Percentiles rank a stretch among this genome's conserved stretches.
These are phyloP conservation scores for Chironomus striatipennis DNA, from an alignment of 1,140 invertebrate species.

Conservation along the genomic window DNA sequence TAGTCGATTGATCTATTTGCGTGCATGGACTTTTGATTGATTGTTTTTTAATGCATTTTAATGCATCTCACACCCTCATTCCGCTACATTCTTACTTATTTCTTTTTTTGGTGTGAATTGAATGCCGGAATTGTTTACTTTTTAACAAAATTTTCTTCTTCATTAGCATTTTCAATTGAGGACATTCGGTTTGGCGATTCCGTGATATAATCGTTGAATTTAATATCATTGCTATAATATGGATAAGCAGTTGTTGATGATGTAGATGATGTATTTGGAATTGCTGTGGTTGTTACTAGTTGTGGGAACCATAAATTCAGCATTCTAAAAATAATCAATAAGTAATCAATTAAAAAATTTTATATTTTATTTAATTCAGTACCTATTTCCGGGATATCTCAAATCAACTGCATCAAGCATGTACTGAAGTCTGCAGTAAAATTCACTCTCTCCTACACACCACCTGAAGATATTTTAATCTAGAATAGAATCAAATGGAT, in stretches of 20 bases:
- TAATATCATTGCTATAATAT: neutral
- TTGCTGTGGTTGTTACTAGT: neutral
- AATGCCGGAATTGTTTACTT: neutral
- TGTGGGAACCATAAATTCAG: neutral
- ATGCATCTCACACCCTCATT: neutral
- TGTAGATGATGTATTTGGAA: neutral
- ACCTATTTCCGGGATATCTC: slow-evolving; percentile 21
- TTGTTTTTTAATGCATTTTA: neutral
- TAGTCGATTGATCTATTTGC: neutral
- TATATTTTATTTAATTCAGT: too few relatives aligned
- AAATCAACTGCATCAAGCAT: slow-evolving; percentile 18
- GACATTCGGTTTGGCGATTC: neutral
- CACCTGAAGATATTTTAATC: neutral
- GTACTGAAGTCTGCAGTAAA: slow-evolving; percentile 6
- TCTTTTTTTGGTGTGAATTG: neutral
- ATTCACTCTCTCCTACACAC: neutral
- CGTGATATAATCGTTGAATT: slow-evolving; percentile 4
- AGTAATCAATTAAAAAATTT: too few relatives aligned
- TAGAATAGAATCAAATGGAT: neutral
- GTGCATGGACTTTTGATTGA: neutral
- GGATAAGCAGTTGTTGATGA: neutral
- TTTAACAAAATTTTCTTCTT: neutral
- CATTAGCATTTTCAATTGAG: neutral
- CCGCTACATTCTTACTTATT: neutral
- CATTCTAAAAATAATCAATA: neutral